Evolutionary conservation across 2,888 invertebrate genomes (phyloP), one percentile per base, ranked within the genome.

Genomic region (Lycia hirtaria): DNA sequence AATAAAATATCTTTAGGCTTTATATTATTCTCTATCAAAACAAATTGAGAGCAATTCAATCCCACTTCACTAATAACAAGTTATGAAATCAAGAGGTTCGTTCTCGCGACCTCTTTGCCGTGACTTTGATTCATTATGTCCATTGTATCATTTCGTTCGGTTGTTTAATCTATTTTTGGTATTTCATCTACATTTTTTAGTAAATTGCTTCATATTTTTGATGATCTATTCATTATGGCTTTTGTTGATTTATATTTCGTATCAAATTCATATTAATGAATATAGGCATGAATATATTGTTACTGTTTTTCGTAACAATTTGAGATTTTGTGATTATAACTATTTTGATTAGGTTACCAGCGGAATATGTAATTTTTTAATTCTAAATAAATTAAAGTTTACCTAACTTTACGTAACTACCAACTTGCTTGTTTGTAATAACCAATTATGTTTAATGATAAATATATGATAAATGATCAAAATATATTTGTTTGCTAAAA

Each of bases 61-160:
- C 38, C 32, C 28, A 57, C 55, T 60, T 45, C 24, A 52, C 28
- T 38, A 32, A 48, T 53, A 58, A 58, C 43, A 49, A 45, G 50
- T 45, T 54, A 26, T 49, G 53, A 59, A 59, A 54, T 50, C 54
- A 59, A 59, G 49, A 50, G 37, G 41, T 55, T 49, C 30, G 58
- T 56, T 53, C 35, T 52, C 17, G 22, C 30, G 62, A 59, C 62
- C 57, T 48, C 52, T 35, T 56, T 30, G 56, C 43, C 45, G 48
- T 62, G 62, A 62, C 58, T 58, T 62, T 62, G 62, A 62, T 56
- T 40, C 58, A 62, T 62, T 58, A 52, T 30, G 35, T 35, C 24
- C 35, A 58, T 56, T 59, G 56, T 59, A 54, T 53, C 32, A 49
- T 51, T 57, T 51, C 22, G 50, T 47, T 48, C 33, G 38, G 35